Percentiles rank a stretch among this genome's conserved stretches.
Evolutionary conservation across 2,888 invertebrate genomes (phyloP).

Genomic region (Anoplius nigerrimus): DNA sequence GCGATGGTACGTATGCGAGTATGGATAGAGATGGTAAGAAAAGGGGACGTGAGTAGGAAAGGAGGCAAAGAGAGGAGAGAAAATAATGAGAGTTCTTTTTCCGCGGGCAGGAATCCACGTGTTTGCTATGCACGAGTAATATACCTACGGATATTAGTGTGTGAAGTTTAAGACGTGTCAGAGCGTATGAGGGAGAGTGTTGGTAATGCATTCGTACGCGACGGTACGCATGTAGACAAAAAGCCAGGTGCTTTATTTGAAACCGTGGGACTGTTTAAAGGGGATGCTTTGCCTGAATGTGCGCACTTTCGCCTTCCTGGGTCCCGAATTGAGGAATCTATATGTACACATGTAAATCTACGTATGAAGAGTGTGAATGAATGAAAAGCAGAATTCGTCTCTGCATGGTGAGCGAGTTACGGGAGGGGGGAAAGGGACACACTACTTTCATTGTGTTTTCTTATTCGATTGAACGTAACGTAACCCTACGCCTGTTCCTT

Average conservation of each 20-base stretch:
- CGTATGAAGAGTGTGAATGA: conserved; percentile 45
- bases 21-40: conserved; percentile 16
- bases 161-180: conserved; percentile 28
- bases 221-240: conserved; percentile 33
- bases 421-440: conserved; percentile 14
- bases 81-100: background rate
- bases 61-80: conserved; percentile 26
- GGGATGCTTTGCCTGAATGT: conserved; percentile 61
- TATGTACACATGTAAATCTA: no score
- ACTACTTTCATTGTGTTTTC: conserved; percentile 67
- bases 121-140: conserved; percentile 4
- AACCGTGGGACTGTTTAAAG: conserved; percentile 67
- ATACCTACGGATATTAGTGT: conserved; percentile 2
- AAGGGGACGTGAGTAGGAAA: conserved; percentile 9
- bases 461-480: conserved; percentile 65
- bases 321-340: conserved; percentile 40
- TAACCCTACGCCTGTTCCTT: conserved; percentile 41
- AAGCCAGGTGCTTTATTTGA: conserved; percentile 69
- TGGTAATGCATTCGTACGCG: conserved; percentile 3
- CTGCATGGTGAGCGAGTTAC: conserved; percentile 37
- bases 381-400: conserved; percentile 73
- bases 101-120: conserved; percentile 21
- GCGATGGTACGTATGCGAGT: conserved; percentile 20
- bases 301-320: conserved; percentile 35
- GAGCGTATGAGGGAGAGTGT: conserved; percentile 33